These are phyloP conservation scores for Catamblyrhynchus diadema DNA, from an alignment of 2,797 vertebrate species.

Conservation along the genomic window DNA sequence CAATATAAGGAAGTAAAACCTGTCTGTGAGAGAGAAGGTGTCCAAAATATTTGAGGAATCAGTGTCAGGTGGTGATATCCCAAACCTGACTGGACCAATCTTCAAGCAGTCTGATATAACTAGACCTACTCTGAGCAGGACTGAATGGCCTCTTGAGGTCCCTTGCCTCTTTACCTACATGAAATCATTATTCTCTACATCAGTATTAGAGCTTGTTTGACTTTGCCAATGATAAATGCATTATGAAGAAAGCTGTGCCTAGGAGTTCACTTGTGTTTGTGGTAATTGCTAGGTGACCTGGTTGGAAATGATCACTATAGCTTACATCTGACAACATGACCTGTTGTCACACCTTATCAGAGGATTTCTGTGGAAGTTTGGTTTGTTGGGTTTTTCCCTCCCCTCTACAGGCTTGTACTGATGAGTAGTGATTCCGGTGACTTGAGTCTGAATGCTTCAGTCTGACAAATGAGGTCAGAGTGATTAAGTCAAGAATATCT, in stretches of 20 bases:
- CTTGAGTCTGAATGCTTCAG: not conserved
- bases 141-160: not conserved
- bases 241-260: not conserved
- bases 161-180: not conserved
- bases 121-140: not conserved
- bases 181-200: not conserved
- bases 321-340: not conserved
- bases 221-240: not conserved
- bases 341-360: not conserved
- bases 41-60: not conserved
- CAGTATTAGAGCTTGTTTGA: not conserved
- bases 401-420: not conserved
- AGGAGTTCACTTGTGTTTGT: not conserved
- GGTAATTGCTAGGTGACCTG: not conserved
- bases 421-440: not conserved
- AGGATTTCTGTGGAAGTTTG: not conserved
- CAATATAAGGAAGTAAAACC: not conserved
- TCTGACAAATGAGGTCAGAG: not conserved
- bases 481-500: not conserved
- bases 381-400: not conserved
- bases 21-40: not conserved
- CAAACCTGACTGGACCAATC: not conserved
- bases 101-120: not conserved
- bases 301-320: not conserved
- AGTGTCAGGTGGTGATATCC: accelerated